Evolutionary conservation across 2,113 vertebrate species (phyloP).

Genomic region (Sinocyclocheilus anshuiensis): DNA sequence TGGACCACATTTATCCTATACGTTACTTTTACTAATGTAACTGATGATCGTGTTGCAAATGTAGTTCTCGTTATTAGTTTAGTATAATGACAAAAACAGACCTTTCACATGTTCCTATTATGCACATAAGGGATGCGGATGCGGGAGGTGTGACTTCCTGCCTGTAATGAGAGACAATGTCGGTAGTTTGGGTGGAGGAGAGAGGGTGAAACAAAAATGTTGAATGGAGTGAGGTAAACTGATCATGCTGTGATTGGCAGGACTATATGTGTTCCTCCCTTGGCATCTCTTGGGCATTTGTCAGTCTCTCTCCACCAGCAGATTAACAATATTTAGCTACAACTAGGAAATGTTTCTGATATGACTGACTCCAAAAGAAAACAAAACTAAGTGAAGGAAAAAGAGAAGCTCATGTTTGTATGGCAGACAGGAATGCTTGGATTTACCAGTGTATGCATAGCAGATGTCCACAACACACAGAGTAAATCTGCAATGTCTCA

Average conservation of each 20-base stretch:
- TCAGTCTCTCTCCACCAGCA: not conserved
- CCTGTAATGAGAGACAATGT: not conserved
- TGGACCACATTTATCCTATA: not conserved
- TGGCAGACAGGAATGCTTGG: not conserved
- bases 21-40: too few species aligned
- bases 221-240: not conserved
- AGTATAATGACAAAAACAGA: too few species aligned
- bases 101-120: not conserved
- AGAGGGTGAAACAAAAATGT: too few species aligned
- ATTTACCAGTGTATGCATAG: too few species aligned
- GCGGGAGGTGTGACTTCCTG: not conserved
- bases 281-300: not conserved
- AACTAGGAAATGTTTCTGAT: slow-evolving; percentile 1
- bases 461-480: not conserved
- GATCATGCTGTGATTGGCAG: not conserved
- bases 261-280: not conserved
- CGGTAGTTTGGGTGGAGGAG: not conserved
- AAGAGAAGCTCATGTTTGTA: not conserved
- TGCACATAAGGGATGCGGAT: not conserved
- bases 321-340: not conserved
- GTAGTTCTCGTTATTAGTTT: too few species aligned
- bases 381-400: not conserved
- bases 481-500: not conserved
- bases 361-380: not conserved
- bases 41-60: too few species aligned